Base-by-base conservation (phyloP, 2,113 vertebrate species). In the Syrrhaptes paradoxus region DNA sequence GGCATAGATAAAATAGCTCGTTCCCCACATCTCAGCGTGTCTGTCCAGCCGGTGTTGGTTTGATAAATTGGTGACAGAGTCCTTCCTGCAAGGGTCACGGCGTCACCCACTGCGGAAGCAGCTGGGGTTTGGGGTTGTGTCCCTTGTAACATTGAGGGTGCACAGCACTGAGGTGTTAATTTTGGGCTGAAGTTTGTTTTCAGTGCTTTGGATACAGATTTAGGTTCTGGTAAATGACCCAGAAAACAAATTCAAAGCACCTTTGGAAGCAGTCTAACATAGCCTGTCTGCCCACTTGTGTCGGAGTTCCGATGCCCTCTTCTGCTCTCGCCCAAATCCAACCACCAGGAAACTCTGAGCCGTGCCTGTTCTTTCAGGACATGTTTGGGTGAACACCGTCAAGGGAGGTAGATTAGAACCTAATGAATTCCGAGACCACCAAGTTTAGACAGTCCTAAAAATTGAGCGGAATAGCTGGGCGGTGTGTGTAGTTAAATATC, bases 81-180 rank as follows among this genome's bases (percentile, higher is more conserved):
- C 14, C 4, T 73, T 82, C n/a, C 45, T 75, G 10, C 2, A 9
- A 59, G 34, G 17, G 18, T 59, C 28, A 66, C 4, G 4, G 65
- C 1, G 1, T 81, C 43, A n/a, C 38, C 63, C 43, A 55, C 61
- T 66, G 46, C 0, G 2, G 19, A 25, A 22, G 4, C 28, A 58
- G 17, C 29, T 84, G 78, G 18, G 9, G 11, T 85, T 78, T 90
- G 38, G 38, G 38, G 38, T 38, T 38, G 38, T 38, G 38, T 73
- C 24, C 11, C 8, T 7, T 59, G 18, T 41, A 59, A 73, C 38
- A 32, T 32, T 34, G 34, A 77, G 24, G 21, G 29, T 45, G 31
- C 17, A 43, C 25, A 63, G 22, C n/a, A 22, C 21, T 54, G 17
- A 54, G 16, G 14, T 63, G 2, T 43, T 77, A 9, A 12, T 19